phyloP scores from a whole-genome alignment of 2,888 invertebrate species.

The Eustalomyia histrio region DNA sequence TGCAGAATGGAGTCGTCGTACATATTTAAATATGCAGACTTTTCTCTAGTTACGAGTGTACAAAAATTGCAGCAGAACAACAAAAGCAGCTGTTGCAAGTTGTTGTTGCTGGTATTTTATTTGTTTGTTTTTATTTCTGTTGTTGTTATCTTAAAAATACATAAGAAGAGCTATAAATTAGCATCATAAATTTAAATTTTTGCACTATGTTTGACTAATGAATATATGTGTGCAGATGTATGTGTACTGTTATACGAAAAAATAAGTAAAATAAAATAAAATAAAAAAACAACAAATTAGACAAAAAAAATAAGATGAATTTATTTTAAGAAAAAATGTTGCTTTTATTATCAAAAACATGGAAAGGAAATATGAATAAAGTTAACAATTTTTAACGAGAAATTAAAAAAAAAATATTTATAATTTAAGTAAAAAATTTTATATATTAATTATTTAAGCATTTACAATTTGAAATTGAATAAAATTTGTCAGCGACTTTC shows the following conservation, averaged over 20 bases:
- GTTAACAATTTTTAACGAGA: too few species aligned
- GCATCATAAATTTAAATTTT: slow-evolving; percentile 74
- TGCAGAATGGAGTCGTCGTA: slow-evolving; percentile 4
- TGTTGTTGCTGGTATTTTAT: slow-evolving; percentile 40
- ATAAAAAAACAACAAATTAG: slow-evolving; percentile 3
- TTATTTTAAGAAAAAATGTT: too few species aligned
- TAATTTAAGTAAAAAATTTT: too few species aligned
- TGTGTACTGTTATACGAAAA: neutral
- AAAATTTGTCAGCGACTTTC: too few species aligned
- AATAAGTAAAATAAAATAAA: neutral
- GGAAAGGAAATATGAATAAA: too few species aligned
- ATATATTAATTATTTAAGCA: too few species aligned
- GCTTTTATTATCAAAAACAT: too few species aligned
- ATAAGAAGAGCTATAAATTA: slow-evolving; percentile 75
- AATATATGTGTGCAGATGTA: slow-evolving; percentile 40
- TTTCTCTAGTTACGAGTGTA: slow-evolving; percentile 46
- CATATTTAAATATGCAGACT: slow-evolving; percentile 57
- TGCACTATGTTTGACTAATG: slow-evolving; percentile 69
- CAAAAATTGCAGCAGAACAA: slow-evolving; percentile 43
- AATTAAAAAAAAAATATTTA: too few species aligned
- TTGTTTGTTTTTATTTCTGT: slow-evolving; percentile 39
- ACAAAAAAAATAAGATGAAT: neutral
- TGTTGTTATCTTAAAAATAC: slow-evolving; percentile 58
- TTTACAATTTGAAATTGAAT: too few species aligned
- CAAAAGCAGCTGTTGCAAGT: slow-evolving; percentile 61